A percentile compares a stretch with the other conserved stretches of the same genome.
These are phyloP conservation scores for Oreochromis grahami DNA, from an alignment of 2,797 vertebrate genomes.

Conservation along the genomic window DNA sequence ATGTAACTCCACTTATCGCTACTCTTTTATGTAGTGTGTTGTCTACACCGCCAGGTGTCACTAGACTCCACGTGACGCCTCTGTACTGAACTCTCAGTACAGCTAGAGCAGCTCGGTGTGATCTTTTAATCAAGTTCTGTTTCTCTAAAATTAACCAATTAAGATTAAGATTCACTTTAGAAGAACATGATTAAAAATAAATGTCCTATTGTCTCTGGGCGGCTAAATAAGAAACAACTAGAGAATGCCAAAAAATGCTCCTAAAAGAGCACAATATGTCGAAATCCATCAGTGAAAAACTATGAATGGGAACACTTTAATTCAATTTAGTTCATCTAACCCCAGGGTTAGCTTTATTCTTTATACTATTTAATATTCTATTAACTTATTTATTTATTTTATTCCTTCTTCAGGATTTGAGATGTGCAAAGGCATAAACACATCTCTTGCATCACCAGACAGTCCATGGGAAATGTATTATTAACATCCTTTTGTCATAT, in stretches of 20 bases:
- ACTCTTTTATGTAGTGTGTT: neutral
- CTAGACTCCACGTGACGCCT: neutral
- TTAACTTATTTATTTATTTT: neutral
- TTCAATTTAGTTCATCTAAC: neutral
- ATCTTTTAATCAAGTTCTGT: neutral
- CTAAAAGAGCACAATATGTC: neutral
- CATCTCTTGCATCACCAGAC: neutral
- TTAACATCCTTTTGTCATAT: constrained; percentile 8
- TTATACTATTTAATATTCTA: neutral
- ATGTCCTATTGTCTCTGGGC: neutral
- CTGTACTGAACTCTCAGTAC: neutral
- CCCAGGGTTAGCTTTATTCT: neutral
- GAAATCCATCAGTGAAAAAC: neutral
- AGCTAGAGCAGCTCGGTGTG: neutral
- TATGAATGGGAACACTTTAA: neutral
- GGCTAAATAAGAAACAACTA: neutral
- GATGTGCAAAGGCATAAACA: neutral
- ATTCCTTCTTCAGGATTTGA: neutral
- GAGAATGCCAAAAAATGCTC: neutral
- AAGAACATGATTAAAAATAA: neutral
- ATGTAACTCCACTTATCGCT: accelerated
- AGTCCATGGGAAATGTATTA: constrained; percentile 4
- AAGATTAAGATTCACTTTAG: neutral
- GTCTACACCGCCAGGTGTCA: constrained; percentile 43
- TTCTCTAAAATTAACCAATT: neutral